Conservation (phyloP, 2,888 invertebrate species). For the Alentia gelatinosa region DNA sequence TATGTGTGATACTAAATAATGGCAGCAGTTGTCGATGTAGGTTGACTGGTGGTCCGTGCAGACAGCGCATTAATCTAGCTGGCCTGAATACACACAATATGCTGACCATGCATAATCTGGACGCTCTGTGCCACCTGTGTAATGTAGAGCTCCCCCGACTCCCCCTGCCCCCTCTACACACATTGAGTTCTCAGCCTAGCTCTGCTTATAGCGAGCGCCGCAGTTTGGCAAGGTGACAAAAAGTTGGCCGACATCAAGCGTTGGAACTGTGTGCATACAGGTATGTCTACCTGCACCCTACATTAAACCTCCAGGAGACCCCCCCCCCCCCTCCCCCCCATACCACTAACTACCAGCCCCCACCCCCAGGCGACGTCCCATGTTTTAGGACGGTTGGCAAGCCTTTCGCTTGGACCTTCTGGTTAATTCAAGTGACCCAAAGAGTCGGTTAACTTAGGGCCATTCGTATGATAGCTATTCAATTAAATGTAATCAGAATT, state of each 20-base stretch:
- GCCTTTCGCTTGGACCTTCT: too few species aligned
- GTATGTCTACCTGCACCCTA: not conserved
- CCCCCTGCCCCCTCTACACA: not conserved
- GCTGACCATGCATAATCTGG: slow-evolving; percentile 1
- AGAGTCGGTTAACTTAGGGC: too few species aligned
- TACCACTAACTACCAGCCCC: not conserved
- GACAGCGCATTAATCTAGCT: not conserved
- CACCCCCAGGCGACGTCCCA: too few species aligned
- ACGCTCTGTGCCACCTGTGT: not conserved
- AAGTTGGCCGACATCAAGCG: not conserved
- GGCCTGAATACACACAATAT: not conserved
- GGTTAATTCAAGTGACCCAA: too few species aligned
- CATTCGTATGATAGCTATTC: too few species aligned
- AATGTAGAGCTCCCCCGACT: not conserved
- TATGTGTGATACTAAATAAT: too few species aligned
- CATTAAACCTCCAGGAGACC: not conserved
- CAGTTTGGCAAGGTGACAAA: not conserved
- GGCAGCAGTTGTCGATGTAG: too few species aligned
- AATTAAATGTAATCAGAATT: too few species aligned
- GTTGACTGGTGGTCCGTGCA: too few species aligned
- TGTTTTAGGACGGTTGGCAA: too few species aligned
- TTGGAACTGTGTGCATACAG: not conserved
- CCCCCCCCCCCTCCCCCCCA: not conserved
- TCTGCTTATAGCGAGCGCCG: not conserved
- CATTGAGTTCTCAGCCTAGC: not conserved